Evolutionary conservation across 2,113 vertebrate species (phyloP), one percentile per base, ranked within the genome.

Genomic region (Psilopsiagon aymara): DNA sequence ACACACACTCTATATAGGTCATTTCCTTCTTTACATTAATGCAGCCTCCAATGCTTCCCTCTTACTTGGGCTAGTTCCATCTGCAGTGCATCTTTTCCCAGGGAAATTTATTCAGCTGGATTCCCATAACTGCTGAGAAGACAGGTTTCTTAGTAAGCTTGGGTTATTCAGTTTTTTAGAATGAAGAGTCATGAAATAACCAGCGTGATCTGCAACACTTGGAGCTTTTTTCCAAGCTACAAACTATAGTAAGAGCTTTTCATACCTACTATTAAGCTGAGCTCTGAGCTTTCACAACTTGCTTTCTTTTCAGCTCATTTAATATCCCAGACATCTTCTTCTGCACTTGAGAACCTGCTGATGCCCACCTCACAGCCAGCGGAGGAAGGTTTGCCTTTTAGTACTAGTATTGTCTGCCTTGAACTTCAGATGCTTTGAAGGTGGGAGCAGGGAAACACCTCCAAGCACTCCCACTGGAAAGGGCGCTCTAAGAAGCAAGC

Each of bases 391-490:
- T 51, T 17, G 29, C 37, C 21, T 66, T 80, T 28, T 11, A 17
- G 17, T 10, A 29, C 17, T 75, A 27, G 9, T 0, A 0, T 4
- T 15, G 25, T n/a, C 10, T 4, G 1, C 7, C 55, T 19, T 21
- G 7, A 80, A 41, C 24, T 17, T 60, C 28, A 71, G 33, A 41
- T 10, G 5, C 35, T 25, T 37, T 33, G 18, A 71, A 80, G 28
- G 47, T 12, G 5, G 20, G 15, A 80, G 25, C 41, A 35, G 17
- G 14, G 28, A 33, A 77, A 11, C 0, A 37, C 10, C 1, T 83
- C 4, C 10, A 15, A 37, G 20, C 37, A 35, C 41, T 70, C 17
- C 24, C 0, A 1, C 8, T 27, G 31, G 29, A 69, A 74, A 75
- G 13, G 14, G 27, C 64, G 47, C 47, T 39, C 13, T 10, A n/a